phyloP scores from a whole-genome alignment of 2,113 vertebrate genomes.

The Scortum barcoo region DNA sequence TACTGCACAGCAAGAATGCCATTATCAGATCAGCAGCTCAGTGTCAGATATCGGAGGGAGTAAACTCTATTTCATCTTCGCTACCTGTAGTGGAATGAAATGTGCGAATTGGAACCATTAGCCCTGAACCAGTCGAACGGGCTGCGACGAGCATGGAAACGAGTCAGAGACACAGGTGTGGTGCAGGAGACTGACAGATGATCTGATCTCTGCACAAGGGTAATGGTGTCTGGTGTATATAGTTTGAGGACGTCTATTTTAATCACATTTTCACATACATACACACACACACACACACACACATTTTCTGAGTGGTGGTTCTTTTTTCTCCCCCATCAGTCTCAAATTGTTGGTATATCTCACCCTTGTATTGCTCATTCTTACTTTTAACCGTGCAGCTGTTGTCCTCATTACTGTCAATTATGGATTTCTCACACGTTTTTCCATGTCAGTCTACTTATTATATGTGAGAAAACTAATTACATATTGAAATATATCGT shows the following conservation, averaged over 20 bases:
- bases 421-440: constrained; percentile 11
- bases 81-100: constrained; percentile 62
- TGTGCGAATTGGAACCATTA: constrained; percentile 50
- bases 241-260: constrained; percentile 35
- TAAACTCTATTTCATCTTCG: constrained; percentile 56
- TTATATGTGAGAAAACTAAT: constrained; percentile 9
- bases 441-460: neutral
- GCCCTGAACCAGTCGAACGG: constrained; percentile 8
- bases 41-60: constrained; percentile 64
- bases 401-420: neutral
- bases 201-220: constrained; percentile 24
- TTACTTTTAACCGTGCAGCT: neutral
- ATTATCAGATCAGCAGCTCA: constrained; percentile 70
- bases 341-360: constrained; percentile 3
- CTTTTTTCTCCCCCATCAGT: neutral
- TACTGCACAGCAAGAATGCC: constrained; percentile 51
- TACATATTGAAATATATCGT: neutral
- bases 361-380: neutral
- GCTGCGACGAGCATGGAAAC: constrained; percentile 37
- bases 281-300: too few species aligned
- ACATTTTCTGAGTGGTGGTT: neutral
- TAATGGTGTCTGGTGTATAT: neutral
- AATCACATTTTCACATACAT: constrained; percentile 15
- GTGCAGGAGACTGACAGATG: constrained; percentile 13
- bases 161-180: constrained; percentile 9